Evolutionary conservation across 2,888 invertebrate genomes (phyloP).

Genomic region (Scaptomyza caliginosa): DNA sequence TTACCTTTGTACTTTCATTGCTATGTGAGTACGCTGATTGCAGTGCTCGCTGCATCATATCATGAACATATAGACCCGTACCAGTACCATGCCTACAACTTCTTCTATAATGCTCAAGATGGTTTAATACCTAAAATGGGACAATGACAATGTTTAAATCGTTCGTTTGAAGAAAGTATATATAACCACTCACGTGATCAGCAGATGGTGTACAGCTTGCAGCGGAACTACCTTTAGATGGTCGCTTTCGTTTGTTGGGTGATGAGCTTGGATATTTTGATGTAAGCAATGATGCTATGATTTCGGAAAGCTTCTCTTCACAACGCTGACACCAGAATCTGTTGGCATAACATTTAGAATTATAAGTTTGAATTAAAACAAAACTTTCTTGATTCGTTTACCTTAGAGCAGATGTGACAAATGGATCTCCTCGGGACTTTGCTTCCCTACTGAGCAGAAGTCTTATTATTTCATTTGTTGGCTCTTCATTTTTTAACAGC

Average conservation of each 20-base stretch:
- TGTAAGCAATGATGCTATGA: slow-evolving; percentile 91
- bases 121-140: slow-evolving; percentile 91
- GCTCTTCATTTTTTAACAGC: slow-evolving; percentile 95
- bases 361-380: not conserved
- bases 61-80: slow-evolving; percentile 93
- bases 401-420: slow-evolving; percentile 95
- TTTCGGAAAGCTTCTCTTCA: slow-evolving; percentile 93
- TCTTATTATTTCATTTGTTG: slow-evolving; percentile 93
- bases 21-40: slow-evolving; percentile 94
- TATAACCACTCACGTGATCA: slow-evolving; percentile 87
- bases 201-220: slow-evolving; percentile 90
- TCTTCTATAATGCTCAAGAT: slow-evolving; percentile 94
- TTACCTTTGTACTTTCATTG: slow-evolving; percentile 92
- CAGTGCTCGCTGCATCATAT: slow-evolving; percentile 95
- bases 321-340: slow-evolving; percentile 96
- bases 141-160: not conserved
- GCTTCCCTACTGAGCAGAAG: slow-evolving; percentile 91
- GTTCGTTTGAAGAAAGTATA: not conserved
- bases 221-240: slow-evolving; percentile 89
- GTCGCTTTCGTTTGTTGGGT: slow-evolving; percentile 95
- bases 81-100: slow-evolving; percentile 88
- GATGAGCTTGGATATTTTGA: slow-evolving; percentile 94
- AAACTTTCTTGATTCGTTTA: slow-evolving; percentile 24
- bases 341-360: not conserved
- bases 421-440: slow-evolving; percentile 90